Conservation (phyloP, 2,797 vertebrate species). For the Channa striata region DNA sequence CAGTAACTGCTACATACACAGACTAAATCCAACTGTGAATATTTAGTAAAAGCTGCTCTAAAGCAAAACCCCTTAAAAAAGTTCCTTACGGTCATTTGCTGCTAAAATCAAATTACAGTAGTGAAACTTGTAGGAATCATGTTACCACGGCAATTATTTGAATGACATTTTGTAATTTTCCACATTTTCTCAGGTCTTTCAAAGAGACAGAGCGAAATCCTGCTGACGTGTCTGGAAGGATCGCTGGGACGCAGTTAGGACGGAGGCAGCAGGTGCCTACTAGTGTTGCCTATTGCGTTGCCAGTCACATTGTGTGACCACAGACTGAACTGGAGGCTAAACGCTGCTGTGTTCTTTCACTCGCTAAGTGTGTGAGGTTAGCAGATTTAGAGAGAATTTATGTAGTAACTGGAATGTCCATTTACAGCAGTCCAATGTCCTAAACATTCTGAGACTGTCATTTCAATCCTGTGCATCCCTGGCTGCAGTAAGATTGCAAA, state of each 20-base stretch:
- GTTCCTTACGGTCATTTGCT: no score
- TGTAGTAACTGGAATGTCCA: neutral
- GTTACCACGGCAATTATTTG: neutral
- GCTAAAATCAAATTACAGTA: no score
- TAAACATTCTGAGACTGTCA: neutral
- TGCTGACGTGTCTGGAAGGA: constrained; percentile 3
- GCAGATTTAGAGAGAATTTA: neutral
- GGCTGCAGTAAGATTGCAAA: neutral
- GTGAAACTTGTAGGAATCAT: neutral
- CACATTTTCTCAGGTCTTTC: neutral
- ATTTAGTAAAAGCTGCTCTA: no score
- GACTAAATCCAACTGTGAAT: neutral
- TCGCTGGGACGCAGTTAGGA: constrained; percentile 1
- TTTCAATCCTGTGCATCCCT: neutral
- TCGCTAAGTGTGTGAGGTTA: neutral
- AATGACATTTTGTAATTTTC: neutral
- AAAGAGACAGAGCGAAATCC: constrained; percentile 1
- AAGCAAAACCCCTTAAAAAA: no score
- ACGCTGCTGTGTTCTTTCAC: neutral
- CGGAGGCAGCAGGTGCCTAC: constrained; percentile 16
- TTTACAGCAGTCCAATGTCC: neutral
- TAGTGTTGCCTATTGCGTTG: neutral
- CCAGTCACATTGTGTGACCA: neutral
- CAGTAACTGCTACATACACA: no score
- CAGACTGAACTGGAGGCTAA: neutral